Percentiles rank a stretch among this genome's conserved stretches.
Evolutionary conservation across 2,113 vertebrate species (phyloP).

Genomic region (Phyllostomus hastatus): DNA sequence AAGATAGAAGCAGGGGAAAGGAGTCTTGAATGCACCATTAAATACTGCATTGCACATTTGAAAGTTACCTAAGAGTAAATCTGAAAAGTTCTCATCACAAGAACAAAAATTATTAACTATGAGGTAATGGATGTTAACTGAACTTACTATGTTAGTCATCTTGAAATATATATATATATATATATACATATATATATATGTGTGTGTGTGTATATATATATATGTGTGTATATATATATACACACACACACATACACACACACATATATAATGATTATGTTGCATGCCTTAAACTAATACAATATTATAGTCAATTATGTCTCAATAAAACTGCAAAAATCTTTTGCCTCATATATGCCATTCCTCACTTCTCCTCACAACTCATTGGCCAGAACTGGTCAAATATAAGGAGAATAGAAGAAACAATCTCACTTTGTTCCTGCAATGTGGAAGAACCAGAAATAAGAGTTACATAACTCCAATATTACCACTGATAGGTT

Average conservation of each 20-base stretch:
- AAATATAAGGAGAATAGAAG: not conserved
- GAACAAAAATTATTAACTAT: not conserved
- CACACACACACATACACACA: too few species aligned
- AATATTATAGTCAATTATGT: not conserved
- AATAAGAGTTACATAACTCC: not conserved
- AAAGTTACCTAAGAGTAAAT: not conserved
- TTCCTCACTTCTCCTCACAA: not conserved
- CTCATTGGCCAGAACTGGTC: not conserved
- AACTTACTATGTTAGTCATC: not conserved
- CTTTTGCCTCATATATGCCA: not conserved
- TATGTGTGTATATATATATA: not conserved
- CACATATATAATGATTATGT: not conserved
- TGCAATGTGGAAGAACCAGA: not conserved
- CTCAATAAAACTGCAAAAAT: not conserved
- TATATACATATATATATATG: not conserved
- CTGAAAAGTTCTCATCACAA: not conserved
- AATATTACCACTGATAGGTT: not conserved
- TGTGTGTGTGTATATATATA: not conserved
- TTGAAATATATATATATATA: not conserved
- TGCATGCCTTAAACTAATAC: not conserved
- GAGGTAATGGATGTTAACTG: not conserved
- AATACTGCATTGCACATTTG: not conserved
- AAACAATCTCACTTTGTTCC: not conserved
- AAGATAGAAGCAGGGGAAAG: not conserved
- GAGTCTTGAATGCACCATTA: not conserved